Conservation (phyloP, 2,797 vertebrate species). For the Chanos chanos region DNA sequence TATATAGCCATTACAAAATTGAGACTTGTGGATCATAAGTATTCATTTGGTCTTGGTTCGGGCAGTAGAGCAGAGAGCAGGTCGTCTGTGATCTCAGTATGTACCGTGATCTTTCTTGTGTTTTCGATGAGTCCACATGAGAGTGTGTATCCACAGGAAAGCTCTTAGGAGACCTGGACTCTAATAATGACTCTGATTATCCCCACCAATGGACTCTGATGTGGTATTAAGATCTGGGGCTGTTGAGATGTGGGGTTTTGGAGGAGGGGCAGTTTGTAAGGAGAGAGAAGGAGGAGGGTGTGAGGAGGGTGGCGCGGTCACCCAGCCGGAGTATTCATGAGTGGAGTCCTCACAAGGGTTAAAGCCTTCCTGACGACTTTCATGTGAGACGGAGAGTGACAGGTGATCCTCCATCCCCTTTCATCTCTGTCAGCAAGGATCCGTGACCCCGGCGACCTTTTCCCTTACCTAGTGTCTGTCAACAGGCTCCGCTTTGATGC, state of each 20-base stretch:
- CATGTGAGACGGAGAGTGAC: conserved; percentile 70
- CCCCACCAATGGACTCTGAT: not conserved
- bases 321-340: conserved; percentile 69
- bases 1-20: too few relatives aligned
- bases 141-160: too few relatives aligned
- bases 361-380: conserved; percentile 62
- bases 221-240: conserved; percentile 1
- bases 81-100: too few relatives aligned
- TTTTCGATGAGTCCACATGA: too few relatives aligned
- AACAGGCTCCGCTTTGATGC: conserved; percentile 64
- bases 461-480: conserved; percentile 64
- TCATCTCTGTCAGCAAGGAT: conserved; percentile 65
- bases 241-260: conserved; percentile 56
- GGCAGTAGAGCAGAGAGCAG: too few relatives aligned
- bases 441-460: conserved; percentile 53
- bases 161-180: not conserved
- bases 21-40: too few relatives aligned
- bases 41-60: too few relatives aligned
- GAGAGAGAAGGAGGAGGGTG: too few relatives aligned
- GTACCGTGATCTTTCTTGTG: too few relatives aligned
- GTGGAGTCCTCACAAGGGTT: conserved; percentile 65
- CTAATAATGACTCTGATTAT: conserved; percentile 16
- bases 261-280: conserved; percentile 58
- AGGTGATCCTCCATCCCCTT: conserved; percentile 70
- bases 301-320: too few relatives aligned